These are phyloP conservation scores for Alentia gelatinosa DNA, from an alignment of 2,888 invertebrate genomes.

Conservation along the genomic window DNA sequence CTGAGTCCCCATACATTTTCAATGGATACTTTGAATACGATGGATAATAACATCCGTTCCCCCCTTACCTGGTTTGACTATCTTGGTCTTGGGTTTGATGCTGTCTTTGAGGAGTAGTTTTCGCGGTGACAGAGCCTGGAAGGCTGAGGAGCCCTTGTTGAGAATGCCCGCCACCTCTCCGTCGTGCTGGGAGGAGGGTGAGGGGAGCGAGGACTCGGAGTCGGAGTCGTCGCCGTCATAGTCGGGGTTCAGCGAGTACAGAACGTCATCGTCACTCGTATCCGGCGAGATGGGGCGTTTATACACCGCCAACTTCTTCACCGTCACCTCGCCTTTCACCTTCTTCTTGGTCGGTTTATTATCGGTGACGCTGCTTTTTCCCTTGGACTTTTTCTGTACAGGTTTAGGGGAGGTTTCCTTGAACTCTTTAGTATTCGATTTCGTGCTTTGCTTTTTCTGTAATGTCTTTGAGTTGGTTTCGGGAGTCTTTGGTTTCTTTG, in stretches of 20 bases:
- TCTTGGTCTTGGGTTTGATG: conserved; percentile 56
- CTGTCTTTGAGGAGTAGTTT: conserved; percentile 58
- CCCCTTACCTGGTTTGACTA: conserved; percentile 53
- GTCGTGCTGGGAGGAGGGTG: not conserved
- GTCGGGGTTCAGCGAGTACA: conserved; percentile 59
- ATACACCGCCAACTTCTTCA: not conserved
- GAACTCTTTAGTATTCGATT: too few species aligned
- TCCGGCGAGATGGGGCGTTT: not conserved
- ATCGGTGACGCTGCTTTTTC: not conserved
- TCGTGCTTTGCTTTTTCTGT: not conserved
- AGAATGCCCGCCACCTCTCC: not conserved
- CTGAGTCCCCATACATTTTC: too few species aligned
- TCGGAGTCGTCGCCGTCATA: conserved; percentile 16
- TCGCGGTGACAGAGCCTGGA: not conserved
- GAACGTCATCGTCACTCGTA: conserved; percentile 57
- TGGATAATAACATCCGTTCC: too few species aligned
- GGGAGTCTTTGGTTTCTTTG: not conserved
- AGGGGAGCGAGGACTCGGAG: not conserved
- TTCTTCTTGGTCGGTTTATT: not conserved
- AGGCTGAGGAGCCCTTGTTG: not conserved
- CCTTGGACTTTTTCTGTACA: not conserved
- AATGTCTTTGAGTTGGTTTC: not conserved
- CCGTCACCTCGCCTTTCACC: not conserved
- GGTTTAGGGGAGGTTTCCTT: not conserved
- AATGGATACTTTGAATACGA: too few species aligned